These are phyloP conservation scores for Fundulus diaphanus DNA, from an alignment of 2,797 vertebrate genomes.

Conservation along the genomic window DNA sequence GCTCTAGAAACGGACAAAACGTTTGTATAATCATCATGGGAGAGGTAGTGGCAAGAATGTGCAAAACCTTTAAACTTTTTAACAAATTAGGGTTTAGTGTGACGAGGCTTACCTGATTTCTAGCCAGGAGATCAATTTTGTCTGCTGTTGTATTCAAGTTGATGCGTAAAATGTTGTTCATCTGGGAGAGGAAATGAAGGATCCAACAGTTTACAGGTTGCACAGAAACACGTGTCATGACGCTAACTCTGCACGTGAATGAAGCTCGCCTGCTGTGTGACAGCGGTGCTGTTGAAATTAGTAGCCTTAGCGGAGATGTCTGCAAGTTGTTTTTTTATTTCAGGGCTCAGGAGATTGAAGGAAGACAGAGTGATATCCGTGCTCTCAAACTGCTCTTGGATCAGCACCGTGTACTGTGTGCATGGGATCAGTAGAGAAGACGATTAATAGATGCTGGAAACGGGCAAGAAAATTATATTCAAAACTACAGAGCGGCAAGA, in stretches of 20 bases:
- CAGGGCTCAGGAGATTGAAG: constrained; percentile 75
- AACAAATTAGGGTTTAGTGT: background rate
- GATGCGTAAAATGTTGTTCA: constrained; percentile 65
- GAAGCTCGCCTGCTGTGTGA: constrained; percentile 75
- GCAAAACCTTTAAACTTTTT: background rate
- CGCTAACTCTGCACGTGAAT: background rate
- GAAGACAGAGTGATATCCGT: constrained; percentile 71
- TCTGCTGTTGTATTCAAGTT: constrained; percentile 74
- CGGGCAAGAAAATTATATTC: background rate
- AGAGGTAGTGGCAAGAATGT: background rate
- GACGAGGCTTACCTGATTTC: constrained; percentile 63
- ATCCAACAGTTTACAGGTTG: background rate
- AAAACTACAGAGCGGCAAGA: background rate
- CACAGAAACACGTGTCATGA: background rate
- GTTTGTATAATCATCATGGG: background rate
- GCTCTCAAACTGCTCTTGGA: constrained; percentile 71
- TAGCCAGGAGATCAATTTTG: constrained; percentile 59
- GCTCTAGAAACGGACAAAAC: constrained; percentile 53
- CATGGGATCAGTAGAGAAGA: background rate
- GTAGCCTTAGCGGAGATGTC: constrained; percentile 36
- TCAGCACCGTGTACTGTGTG: constrained; percentile 80
- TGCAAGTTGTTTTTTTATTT: constrained; percentile 56
- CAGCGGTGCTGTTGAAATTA: constrained; percentile 57
- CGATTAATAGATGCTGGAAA: background rate
- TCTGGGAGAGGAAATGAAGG: constrained; percentile 61